phyloP scores from a whole-genome alignment of 2,888 invertebrate genomes.

The Cosmia pyralina region DNA sequence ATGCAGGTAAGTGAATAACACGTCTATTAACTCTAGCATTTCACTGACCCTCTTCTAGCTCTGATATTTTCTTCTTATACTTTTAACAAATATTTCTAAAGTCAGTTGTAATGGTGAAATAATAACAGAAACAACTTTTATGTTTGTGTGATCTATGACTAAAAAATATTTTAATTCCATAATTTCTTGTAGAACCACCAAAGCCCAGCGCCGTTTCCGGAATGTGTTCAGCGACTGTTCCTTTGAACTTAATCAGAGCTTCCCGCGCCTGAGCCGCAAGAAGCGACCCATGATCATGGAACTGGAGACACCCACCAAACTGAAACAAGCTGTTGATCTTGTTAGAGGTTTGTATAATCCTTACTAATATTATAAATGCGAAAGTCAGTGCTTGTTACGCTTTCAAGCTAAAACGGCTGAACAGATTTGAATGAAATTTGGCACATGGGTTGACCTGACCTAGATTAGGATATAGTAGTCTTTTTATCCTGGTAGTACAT shows the following conservation, averaged over 20 bases:
- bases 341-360: constrained; percentile 83
- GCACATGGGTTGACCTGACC: no score
- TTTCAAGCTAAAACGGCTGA: no score
- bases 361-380: background rate
- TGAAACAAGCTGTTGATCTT: constrained; percentile 84
- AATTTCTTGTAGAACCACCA: constrained; percentile 78
- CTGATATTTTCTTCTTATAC: background rate
- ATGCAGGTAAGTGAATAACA: constrained; percentile 78
- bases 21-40: background rate
- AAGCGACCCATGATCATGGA: constrained; percentile 83
- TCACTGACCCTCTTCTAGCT: background rate
- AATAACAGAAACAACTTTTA: constrained; percentile 25
- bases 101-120: constrained; percentile 31
- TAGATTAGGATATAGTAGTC: no score
- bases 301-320: constrained; percentile 83
- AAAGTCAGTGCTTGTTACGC: no score
- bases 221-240: constrained; percentile 83
- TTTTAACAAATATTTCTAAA: background rate
- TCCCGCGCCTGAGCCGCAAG: constrained; percentile 86
- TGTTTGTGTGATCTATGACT: constrained; percentile 14
- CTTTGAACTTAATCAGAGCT: constrained; percentile 92
- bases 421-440: no score
- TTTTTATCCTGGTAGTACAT: no score
- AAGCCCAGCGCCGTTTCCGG: constrained; percentile 72
- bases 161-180: constrained; percentile 1